Percentiles rank a stretch among this genome's conserved stretches.
Evolutionary conservation across 2,797 vertebrate species (phyloP).

Genomic region (Sebastes jordani): DNA sequence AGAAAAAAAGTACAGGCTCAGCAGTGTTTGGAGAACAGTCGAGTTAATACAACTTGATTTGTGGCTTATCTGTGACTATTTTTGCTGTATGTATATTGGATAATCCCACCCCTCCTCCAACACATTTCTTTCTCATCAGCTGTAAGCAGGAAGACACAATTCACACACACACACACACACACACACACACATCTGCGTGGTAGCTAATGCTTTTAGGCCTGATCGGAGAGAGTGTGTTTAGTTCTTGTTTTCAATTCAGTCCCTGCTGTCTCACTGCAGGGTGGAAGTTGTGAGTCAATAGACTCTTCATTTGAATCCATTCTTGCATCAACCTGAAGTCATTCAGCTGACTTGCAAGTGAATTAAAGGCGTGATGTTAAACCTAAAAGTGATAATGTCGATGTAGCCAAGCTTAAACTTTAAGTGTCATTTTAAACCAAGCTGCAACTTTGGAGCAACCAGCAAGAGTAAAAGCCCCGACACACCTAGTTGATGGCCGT

Average conservation of each 20-base stretch:
- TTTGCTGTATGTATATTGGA: neutral
- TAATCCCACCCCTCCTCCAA: conserved; percentile 27
- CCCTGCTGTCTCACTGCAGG: neutral
- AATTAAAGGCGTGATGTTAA: neutral
- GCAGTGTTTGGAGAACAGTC: neutral
- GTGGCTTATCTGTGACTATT: conserved; percentile 29
- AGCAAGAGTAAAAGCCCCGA: neutral
- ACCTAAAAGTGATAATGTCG: neutral
- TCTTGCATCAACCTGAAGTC: neutral
- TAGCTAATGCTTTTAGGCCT: conserved; percentile 15
- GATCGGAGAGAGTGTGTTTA: neutral
- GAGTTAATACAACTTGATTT: conserved; percentile 23
- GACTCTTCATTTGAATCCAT: neutral
- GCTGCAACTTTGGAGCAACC: neutral
- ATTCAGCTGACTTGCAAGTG: neutral
- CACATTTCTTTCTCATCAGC: conserved; percentile 30
- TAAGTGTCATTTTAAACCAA: too few relatives aligned
- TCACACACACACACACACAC: neutral
- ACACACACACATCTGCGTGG: neutral
- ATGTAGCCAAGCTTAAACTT: neutral
- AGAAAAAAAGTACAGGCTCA: neutral
- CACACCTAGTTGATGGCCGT: accelerated
- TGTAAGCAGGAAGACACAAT: neutral
- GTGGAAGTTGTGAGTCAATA: neutral
- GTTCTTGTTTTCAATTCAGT: conserved; percentile 2